Base-by-base conservation (phyloP, 2,888 invertebrate species). In the Isotomurus palustris region DNA sequence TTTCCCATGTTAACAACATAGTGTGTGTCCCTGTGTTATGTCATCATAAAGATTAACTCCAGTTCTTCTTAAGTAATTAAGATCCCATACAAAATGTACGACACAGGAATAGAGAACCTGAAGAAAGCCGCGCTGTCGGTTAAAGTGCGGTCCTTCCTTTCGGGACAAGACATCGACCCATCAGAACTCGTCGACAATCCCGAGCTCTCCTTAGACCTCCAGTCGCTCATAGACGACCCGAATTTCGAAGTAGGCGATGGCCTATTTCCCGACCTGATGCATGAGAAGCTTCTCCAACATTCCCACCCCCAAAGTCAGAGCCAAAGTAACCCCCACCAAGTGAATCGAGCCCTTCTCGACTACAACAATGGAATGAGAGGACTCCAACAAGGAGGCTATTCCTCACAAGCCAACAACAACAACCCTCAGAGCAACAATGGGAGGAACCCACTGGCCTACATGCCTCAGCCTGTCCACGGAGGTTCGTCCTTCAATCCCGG, bases 401-500 rank as follows among this genome's bases (percentile, higher is more conserved):
- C n/a, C n/a, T n/a, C n/a, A n/a, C n/a, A n/a, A 32, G 24, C 8
- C 47, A 27, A 8, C 47, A 47, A 5, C n/a, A 8, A 27, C 52
- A 29, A n/a, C 53, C 21, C 2, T 45, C 29, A 12, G 44, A 53
- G 3, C 21, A 29, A 12, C 43, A 45, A 35, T 32, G 58, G 56
- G 21, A 59, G 47, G 40, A 86, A 86, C 24, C 86, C 88, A 0
- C 75, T 91, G 58, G 88, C 90, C 19, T 91, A 91, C 73, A 91
- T 92, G 89, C 92, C 92, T 1, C 92, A 92, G 76, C 89, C 91
- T 21, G 91, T 91, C 3, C 90, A 91, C 75, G 88, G 86, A 60
- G 86, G 87, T 10, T 84, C 84, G 6, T 79, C 69, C 45, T 71
- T 69, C 77, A 64, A 62, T 44, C 53, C 57, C 22, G 57, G 48